Conservation (phyloP, 2,797 vertebrate genomes). For the Pampus argenteus region DNA sequence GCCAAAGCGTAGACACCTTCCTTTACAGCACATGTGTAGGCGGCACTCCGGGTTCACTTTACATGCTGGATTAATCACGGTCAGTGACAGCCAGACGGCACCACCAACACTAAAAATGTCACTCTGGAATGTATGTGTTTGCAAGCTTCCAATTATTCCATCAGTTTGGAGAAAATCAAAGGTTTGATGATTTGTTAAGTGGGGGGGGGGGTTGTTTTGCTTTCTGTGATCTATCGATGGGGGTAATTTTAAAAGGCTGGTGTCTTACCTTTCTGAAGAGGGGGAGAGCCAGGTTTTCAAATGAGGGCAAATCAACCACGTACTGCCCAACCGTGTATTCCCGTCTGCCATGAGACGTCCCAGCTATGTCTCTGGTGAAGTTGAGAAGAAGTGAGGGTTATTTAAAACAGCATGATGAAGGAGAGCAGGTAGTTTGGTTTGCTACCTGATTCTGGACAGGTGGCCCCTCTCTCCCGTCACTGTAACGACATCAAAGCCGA, state of each 20-base stretch:
- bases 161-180: constrained; percentile 69
- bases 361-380: constrained; percentile 66
- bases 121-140: constrained; percentile 74
- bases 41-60: constrained; percentile 70
- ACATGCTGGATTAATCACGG: constrained; percentile 76
- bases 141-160: constrained; percentile 77
- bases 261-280: constrained; percentile 89
- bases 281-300: constrained; percentile 92
- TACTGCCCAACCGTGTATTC: constrained; percentile 93
- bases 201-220: constrained; percentile 36
- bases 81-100: constrained; percentile 81
- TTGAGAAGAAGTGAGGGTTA: constrained; percentile 24
- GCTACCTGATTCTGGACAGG: constrained; percentile 93
- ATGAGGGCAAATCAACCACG: constrained; percentile 90
- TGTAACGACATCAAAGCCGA: constrained; percentile 97
- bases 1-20: constrained; percentile 54
- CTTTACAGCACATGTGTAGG: constrained; percentile 62
- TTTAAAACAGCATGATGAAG: constrained; percentile 37
- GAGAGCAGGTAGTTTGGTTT: constrained; percentile 14
- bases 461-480: constrained; percentile 88
- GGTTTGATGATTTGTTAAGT: constrained; percentile 64
- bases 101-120: constrained; percentile 77
- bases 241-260: constrained; percentile 29
- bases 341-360: constrained; percentile 69
- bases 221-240: constrained; percentile 65